A percentile compares a stretch with the other conserved stretches of the same genome.
Conservation (phyloP, 2,888 invertebrate genomes). For the Silvanus unidentatus region DNA sequence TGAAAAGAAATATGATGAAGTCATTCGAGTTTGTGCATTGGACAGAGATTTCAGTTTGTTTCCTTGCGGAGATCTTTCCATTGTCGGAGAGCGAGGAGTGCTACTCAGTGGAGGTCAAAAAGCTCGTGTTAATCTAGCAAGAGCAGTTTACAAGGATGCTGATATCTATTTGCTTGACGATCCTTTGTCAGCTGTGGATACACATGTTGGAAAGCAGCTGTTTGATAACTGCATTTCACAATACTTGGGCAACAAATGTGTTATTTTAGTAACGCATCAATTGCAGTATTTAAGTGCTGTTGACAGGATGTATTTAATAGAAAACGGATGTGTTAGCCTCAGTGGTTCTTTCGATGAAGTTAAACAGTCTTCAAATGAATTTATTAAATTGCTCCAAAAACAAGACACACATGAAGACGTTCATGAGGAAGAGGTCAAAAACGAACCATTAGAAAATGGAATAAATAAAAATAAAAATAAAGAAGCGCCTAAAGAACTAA, state of each 20-base stretch:
- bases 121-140: slow-evolving; percentile 77
- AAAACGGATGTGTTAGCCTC: slow-evolving; percentile 51
- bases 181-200: slow-evolving; percentile 82
- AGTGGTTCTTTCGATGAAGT: slow-evolving; percentile 64
- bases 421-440: slow-evolving; percentile 28
- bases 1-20: slow-evolving; percentile 57
- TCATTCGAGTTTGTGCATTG: slow-evolving; percentile 62
- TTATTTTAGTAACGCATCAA: slow-evolving; percentile 69
- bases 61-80: slow-evolving; percentile 70
- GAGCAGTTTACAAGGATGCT: slow-evolving; percentile 74
- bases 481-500: slow-evolving; percentile 38
- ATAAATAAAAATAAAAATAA: slow-evolving; percentile 1
- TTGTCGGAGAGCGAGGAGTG: slow-evolving; percentile 68
- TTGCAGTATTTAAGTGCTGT: slow-evolving; percentile 63
- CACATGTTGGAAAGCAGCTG: slow-evolving; percentile 77
- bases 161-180: slow-evolving; percentile 83
- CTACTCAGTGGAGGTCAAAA: slow-evolving; percentile 74
- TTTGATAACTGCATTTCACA: slow-evolving; percentile 71
- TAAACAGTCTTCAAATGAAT: slow-evolving; percentile 64
- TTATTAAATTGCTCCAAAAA: slow-evolving; percentile 50
- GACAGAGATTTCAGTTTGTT: slow-evolving; percentile 65
- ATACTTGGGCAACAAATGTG: slow-evolving; percentile 59
- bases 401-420: slow-evolving; percentile 30
- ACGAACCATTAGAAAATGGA: slow-evolving; percentile 7
- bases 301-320: too few relatives aligned